These are phyloP conservation scores for Mercenaria mercenaria DNA, from an alignment of 1,140 invertebrate species.

Conservation along the genomic window DNA sequence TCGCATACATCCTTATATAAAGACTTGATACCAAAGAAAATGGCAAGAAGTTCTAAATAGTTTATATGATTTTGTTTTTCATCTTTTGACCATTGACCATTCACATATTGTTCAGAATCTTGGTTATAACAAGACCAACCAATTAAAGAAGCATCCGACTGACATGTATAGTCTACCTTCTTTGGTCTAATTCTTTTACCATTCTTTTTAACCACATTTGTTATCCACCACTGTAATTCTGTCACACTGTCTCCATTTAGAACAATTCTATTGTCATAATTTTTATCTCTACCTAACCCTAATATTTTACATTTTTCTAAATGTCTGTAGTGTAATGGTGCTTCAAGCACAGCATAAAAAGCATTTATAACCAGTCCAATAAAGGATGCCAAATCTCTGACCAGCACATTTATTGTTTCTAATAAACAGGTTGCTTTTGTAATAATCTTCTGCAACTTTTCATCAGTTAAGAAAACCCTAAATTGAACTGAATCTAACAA, in stretches of 20 bases:
- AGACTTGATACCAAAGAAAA: background rate
- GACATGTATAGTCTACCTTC: background rate
- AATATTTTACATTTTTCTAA: background rate
- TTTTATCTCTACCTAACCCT: background rate
- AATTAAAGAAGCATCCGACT: background rate
- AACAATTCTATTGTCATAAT: background rate
- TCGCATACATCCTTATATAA: background rate
- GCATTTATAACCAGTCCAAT: constrained; percentile 16
- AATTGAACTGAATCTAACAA: background rate
- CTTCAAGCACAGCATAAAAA: constrained; percentile 2
- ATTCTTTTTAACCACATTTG: background rate
- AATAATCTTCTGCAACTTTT: background rate
- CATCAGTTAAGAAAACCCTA: background rate
- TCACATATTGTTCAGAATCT: background rate
- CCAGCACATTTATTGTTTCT: background rate
- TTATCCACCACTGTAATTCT: background rate
- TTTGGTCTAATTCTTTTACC: background rate
- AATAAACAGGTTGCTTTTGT: background rate
- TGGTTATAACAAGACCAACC: background rate
- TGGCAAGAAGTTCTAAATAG: background rate
- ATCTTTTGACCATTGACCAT: background rate
- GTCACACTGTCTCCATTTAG: background rate
- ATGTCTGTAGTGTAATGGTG: background rate
- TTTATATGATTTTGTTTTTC: background rate
- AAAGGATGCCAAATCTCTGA: constrained; percentile 20